phyloP scores from a whole-genome alignment of 2,888 invertebrate species.

The Malthinus flaveolus region DNA sequence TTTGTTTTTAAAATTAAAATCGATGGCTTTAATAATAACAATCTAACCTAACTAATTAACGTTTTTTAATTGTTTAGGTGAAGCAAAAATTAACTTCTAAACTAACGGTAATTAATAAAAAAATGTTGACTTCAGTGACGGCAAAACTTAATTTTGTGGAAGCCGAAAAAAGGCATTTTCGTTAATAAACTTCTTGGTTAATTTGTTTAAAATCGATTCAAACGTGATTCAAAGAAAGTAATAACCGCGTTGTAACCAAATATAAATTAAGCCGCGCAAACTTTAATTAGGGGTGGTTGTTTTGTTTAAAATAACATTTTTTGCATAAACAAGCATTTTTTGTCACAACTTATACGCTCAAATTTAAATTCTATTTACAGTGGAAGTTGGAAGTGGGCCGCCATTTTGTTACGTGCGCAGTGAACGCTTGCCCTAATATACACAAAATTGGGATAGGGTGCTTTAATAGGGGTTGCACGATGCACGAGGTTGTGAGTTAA shows the following conservation, averaged over 20 bases:
- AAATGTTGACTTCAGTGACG: too few species aligned
- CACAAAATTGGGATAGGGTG: too few species aligned
- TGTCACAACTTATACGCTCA: not conserved
- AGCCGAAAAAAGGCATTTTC: too few species aligned
- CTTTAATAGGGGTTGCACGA: too few species aligned
- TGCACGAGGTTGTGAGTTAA: too few species aligned
- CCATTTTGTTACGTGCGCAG: constrained; percentile 18
- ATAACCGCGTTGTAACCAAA: too few species aligned
- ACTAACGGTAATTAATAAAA: too few species aligned
- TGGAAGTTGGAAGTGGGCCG: not conserved
- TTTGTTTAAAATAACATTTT: too few species aligned
- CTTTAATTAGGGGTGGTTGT: too few species aligned
- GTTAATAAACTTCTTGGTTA: not conserved
- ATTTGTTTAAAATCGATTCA: not conserved
- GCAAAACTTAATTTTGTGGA: too few species aligned
- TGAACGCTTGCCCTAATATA: not conserved
- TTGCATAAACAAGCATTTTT: not conserved
- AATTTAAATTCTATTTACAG: not conserved
- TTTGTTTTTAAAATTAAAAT: not conserved
- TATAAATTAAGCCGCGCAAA: too few species aligned
- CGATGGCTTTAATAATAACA: not conserved
- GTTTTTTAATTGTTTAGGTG: not conserved
- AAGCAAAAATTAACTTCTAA: too few species aligned
- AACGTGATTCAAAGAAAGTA: constrained; percentile 11
- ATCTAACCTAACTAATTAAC: not conserved